A percentile compares a stretch with the other conserved stretches of the same genome.
Conservation (phyloP, 2,888 invertebrate species). For the Caenorhabditis sp. region DNA sequence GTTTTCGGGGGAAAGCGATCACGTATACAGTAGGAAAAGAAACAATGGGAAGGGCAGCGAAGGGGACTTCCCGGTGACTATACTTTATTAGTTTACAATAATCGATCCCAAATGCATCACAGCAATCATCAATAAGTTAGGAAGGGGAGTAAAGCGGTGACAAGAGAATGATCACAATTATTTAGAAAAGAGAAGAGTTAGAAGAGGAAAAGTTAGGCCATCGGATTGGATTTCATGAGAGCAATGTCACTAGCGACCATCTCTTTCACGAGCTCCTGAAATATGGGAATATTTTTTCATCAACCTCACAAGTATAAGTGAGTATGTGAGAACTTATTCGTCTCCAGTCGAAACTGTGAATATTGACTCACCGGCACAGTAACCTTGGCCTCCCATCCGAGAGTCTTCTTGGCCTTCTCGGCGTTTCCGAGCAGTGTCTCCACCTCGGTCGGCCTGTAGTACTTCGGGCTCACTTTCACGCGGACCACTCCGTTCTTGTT, state of each 20-base stretch:
- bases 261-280: slow-evolving; percentile 87
- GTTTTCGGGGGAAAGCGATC: not conserved
- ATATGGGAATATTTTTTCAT: not conserved
- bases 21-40: not conserved
- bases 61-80: not conserved
- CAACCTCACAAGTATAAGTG: not conserved
- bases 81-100: slow-evolving; percentile 15
- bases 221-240: slow-evolving; percentile 92
- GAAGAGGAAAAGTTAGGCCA: slow-evolving; percentile 83
- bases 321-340: too few species aligned
- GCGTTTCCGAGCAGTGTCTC: slow-evolving; percentile 94
- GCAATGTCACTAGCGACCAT: slow-evolving; percentile 94
- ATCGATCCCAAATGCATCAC: slow-evolving; percentile 34
- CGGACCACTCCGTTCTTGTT: slow-evolving; percentile 86
- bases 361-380: slow-evolving; percentile 83
- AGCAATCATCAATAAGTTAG: slow-evolving; percentile 31
- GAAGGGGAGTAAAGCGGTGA: not conserved
- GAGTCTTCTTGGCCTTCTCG: slow-evolving; percentile 88
- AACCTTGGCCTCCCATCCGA: slow-evolving; percentile 91
- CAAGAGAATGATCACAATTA: not conserved
- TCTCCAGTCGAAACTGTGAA: too few species aligned
- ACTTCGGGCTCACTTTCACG: slow-evolving; percentile 89
- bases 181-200: not conserved
- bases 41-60: not conserved
- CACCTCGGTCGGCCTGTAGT: slow-evolving; percentile 95